Conservation (phyloP, 1,140 invertebrate species). For the Eurytemora carolleeae region DNA sequence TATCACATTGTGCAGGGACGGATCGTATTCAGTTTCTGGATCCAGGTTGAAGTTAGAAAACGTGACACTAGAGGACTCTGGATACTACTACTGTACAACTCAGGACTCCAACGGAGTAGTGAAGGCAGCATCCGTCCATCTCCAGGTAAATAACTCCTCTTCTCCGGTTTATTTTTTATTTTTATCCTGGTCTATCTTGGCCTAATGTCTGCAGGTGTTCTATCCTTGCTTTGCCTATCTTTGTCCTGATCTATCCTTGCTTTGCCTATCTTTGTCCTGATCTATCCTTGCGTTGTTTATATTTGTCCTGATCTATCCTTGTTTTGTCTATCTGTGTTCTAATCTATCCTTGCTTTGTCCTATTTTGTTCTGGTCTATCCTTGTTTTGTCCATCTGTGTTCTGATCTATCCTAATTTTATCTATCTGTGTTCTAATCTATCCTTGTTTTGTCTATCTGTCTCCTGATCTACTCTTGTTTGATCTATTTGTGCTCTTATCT, state of each 20-base stretch:
- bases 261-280: background rate
- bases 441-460: too few relatives aligned
- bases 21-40: background rate
- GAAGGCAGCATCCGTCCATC: background rate
- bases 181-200: background rate
- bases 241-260: background rate
- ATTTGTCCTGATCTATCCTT: too few relatives aligned
- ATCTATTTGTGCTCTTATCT: too few relatives aligned
- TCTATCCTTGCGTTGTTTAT: background rate
- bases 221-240: background rate
- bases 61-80: background rate
- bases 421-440: too few relatives aligned
- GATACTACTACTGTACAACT: background rate
- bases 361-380: too few relatives aligned
- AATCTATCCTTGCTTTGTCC: too few relatives aligned
- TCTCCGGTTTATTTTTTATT: background rate
- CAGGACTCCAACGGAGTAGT: background rate
- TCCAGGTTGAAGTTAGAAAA: background rate
- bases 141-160: background rate
- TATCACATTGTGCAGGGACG: background rate
- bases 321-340: too few relatives aligned
- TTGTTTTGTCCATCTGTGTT: too few relatives aligned
- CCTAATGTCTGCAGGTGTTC: background rate
- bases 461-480: too few relatives aligned
- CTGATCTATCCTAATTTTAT: too few relatives aligned